Evolutionary conservation across 2,797 vertebrate species (phyloP), one percentile per base, ranked within the genome.

Genomic region (Huso huso): DNA sequence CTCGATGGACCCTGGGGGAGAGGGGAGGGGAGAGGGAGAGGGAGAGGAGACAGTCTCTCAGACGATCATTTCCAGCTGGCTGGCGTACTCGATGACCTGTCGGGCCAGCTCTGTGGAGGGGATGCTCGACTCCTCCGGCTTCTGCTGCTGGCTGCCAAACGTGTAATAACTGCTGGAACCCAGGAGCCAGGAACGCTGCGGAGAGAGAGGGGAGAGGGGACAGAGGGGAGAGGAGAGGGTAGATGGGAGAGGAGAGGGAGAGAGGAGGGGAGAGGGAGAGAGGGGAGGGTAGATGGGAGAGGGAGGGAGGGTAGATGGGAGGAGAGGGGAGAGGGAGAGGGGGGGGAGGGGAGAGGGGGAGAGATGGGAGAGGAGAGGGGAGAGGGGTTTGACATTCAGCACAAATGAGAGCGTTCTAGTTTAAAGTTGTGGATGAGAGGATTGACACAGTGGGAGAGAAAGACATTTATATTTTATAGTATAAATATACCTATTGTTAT

Each of bases 31-130:
- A n/a, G 55, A 58, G 1, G 18, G 18, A 57, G 55, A 15, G 55
- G 6, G 12, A 1, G 0, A n/a, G 9, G 10, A n/a, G 11, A 57
- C 18, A 2, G 37, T 37, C 37, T 37, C 37, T 37, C 4, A 37
- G 37, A 37, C 4, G 37, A 37, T 37, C 37, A 18, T 2, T 18
- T 10, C 6, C 10, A 57, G 8, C 12, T 37, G n/a, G 13, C 18
- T 48, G 18, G 18, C 2, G 18, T 2, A 18, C 18, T 18, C 18
- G 18, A 18, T 18, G 18, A 98, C 94, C 81, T 98, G 95, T 69
- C 91, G 85, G 74, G 95, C 94, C 85, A 98, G 71, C 72, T 98
- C 93, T 0, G 91, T 93, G 3, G 95, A 95, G 10, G 95, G 95
- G 75, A 98, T 97, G 73, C 85, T 93, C 69, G 91, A 89, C 59